A percentile compares a stretch with the other conserved stretches of the same genome.
phyloP scores from a whole-genome alignment of 2,888 invertebrate genomes.

The Chymomyza procnemis region DNA sequence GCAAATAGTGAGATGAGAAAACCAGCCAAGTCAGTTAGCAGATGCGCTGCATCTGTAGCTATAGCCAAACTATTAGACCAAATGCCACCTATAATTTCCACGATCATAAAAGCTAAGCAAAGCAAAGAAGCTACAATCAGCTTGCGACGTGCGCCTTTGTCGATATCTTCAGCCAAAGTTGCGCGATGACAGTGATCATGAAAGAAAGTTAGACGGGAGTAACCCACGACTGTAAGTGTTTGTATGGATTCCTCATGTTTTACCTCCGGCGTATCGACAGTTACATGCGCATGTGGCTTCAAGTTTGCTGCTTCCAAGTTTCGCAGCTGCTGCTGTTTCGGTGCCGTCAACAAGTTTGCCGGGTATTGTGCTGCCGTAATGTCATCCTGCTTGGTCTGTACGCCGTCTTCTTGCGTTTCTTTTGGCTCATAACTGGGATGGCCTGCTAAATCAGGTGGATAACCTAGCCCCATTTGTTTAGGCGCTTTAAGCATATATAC shows the following conservation, averaged over 20 bases:
- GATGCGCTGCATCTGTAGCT: slow-evolving; percentile 60
- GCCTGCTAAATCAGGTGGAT: neutral
- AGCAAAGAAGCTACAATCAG: slow-evolving; percentile 48
- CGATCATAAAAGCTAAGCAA: slow-evolving; percentile 46
- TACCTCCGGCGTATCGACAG: neutral
- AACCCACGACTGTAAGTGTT: slow-evolving; percentile 48
- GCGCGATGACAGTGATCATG: slow-evolving; percentile 47
- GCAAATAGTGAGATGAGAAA: slow-evolving; percentile 59
- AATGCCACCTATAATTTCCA: slow-evolving; percentile 49
- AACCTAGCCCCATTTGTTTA: neutral
- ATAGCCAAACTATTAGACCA: slow-evolving; percentile 55
- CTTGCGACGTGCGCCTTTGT: slow-evolving; percentile 43
- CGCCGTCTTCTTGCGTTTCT: neutral
- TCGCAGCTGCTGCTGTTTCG: neutral
- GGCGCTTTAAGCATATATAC: neutral
- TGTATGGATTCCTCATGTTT: slow-evolving; percentile 31
- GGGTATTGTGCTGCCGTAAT: neutral
- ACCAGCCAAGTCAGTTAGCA: slow-evolving; percentile 51
- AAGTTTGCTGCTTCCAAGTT: too few relatives aligned
- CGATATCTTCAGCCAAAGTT: slow-evolving; percentile 9
- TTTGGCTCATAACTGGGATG: neutral
- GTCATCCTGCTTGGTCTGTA: neutral
- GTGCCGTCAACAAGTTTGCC: neutral
- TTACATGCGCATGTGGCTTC: too few relatives aligned
- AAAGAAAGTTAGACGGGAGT: slow-evolving; percentile 32